These are phyloP conservation scores for Prenolepis imparis DNA, from an alignment of 2,888 invertebrate genomes.

Conservation along the genomic window DNA sequence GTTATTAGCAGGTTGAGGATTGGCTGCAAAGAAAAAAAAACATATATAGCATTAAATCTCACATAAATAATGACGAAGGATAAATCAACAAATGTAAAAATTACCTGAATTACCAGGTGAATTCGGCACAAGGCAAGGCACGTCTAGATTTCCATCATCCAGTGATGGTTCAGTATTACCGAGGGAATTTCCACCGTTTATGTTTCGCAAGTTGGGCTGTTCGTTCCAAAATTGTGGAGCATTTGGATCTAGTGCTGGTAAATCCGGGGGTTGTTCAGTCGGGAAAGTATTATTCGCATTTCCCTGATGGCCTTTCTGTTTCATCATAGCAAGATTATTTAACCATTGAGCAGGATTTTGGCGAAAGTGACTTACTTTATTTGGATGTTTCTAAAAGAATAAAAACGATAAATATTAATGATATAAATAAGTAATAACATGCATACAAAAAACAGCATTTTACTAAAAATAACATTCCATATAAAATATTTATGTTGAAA, in stretches of 20 bases:
- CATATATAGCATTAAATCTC: slow-evolving; percentile 32
- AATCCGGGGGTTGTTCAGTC: slow-evolving; percentile 84
- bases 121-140: slow-evolving; percentile 86
- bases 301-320: slow-evolving; percentile 89
- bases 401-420: slow-evolving; percentile 46
- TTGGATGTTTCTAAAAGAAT: slow-evolving; percentile 93
- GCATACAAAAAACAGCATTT: not conserved
- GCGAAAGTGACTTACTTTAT: slow-evolving; percentile 95
- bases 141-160: slow-evolving; percentile 85
- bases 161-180: slow-evolving; percentile 85
- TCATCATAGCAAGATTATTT: slow-evolving; percentile 92
- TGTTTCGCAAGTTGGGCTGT: slow-evolving; percentile 83
- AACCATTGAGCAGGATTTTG: slow-evolving; percentile 94
- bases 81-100: slow-evolving; percentile 22
- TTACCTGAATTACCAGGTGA: slow-evolving; percentile 85
- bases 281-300: slow-evolving; percentile 84
- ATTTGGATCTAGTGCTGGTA: slow-evolving; percentile 84
- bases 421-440: slow-evolving; percentile 18
- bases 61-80: not conserved
- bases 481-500: not conserved
- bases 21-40: slow-evolving; percentile 75
- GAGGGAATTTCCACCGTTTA: slow-evolving; percentile 84
- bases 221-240: slow-evolving; percentile 85
- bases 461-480: not conserved
- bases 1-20: slow-evolving; percentile 83